These are phyloP conservation scores for Pelagia noctiluca DNA, from an alignment of 30 jellyfish, hydroid and myxozoan species.

Conservation along the genomic window DNA sequence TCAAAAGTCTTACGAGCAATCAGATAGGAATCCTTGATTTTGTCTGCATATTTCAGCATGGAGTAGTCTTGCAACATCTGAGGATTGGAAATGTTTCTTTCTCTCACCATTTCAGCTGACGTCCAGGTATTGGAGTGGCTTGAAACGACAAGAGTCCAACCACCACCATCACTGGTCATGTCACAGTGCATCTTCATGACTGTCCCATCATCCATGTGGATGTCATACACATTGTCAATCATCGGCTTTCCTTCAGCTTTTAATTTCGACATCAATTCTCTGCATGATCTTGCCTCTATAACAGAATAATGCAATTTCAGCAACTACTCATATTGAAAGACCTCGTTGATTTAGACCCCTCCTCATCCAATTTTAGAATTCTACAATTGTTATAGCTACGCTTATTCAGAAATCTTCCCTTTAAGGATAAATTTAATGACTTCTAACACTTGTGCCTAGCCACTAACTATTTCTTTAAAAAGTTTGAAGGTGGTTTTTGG, in stretches of 20 bases:
- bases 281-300: conserved; percentile 81
- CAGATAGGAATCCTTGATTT: conserved; percentile 64
- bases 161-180: conserved; percentile 96
- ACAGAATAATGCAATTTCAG: no score
- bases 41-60: conserved; percentile 79
- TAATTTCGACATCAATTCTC: conserved; percentile 34
- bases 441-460: no score
- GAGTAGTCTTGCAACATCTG: conserved; percentile 73
- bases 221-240: conserved; percentile 71
- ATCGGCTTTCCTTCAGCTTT: conserved; percentile 35
- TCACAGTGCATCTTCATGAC: conserved; percentile 79
- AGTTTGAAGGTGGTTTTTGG: no score
- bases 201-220: conserved; percentile 34
- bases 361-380: no score
- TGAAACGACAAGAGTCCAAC: conserved; percentile 92
- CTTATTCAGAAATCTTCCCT: no score
- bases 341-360: no score
- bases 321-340: no score
- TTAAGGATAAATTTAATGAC: no score
- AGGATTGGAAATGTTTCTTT: conserved; percentile 67
- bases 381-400: no score
- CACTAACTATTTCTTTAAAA: no score
- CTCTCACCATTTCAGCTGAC: conserved; percentile 55
- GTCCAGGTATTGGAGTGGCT: conserved; percentile 82
- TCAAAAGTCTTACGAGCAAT: conserved; percentile 54